These are phyloP conservation scores for Drosophila arizonae DNA, from an alignment of 1,140 invertebrate species.

Conservation along the genomic window DNA sequence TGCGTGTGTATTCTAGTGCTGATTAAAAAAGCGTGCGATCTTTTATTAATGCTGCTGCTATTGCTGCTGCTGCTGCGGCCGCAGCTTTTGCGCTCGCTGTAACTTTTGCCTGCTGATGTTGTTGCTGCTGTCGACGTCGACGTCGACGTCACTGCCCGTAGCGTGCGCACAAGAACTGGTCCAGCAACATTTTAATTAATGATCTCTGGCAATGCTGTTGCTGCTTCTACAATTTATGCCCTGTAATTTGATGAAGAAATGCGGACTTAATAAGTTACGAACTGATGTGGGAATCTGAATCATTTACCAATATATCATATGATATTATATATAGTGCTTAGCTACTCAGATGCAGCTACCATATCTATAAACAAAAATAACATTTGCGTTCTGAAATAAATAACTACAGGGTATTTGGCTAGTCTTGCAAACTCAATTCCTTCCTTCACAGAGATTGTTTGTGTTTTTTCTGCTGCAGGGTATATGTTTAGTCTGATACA, in stretches of 20 bases:
- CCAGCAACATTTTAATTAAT: slow-evolving; percentile 80
- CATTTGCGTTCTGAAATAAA: too few species aligned
- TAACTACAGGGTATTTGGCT: too few species aligned
- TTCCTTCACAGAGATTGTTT: too few species aligned
- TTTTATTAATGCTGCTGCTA: slow-evolving; percentile 39
- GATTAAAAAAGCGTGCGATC: slow-evolving; percentile 66
- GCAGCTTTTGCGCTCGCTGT: slow-evolving; percentile 41
- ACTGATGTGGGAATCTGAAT: too few species aligned
- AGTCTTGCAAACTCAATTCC: too few species aligned
- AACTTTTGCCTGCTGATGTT: slow-evolving; percentile 38
- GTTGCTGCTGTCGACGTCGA: background rate
- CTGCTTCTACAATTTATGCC: slow-evolving; percentile 39
- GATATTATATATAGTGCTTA: too few species aligned
- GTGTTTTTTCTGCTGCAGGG: background rate
- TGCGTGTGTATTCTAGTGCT: slow-evolving; percentile 52
- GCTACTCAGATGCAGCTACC: too few species aligned
- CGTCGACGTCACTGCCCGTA: slow-evolving; percentile 19
- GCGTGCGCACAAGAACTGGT: slow-evolving; percentile 67
- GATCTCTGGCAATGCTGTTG: slow-evolving; percentile 58
- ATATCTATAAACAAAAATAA: too few species aligned
- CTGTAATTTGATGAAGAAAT: background rate
- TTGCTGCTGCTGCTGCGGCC: background rate
- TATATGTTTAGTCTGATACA: background rate
- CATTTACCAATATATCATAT: too few species aligned
- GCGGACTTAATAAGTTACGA: background rate